Evolutionary conservation across 2,797 vertebrate species (phyloP).

Genomic region (Discoglossus pictus): DNA sequence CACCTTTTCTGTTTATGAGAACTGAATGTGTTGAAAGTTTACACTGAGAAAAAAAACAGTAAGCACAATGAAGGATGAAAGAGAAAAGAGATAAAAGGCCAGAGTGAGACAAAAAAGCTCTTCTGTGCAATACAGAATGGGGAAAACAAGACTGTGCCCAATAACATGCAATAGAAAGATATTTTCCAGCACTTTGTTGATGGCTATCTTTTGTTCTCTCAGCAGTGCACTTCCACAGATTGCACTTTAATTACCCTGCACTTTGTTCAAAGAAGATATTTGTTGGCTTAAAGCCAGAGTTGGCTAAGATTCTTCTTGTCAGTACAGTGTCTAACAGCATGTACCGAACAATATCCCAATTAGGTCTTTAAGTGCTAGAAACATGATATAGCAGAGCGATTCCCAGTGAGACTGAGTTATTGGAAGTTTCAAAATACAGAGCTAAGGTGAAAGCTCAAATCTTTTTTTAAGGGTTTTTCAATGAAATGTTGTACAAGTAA

Average conservation of each 20-base stretch:
- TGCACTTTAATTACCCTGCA: slow-evolving; percentile 69
- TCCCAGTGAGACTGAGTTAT: slow-evolving; percentile 25
- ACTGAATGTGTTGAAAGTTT: slow-evolving; percentile 19
- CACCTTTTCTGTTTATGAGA: background rate
- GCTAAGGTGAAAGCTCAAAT: slow-evolving; percentile 35
- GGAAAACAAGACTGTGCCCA: slow-evolving; percentile 16
- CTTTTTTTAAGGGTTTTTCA: slow-evolving; percentile 35
- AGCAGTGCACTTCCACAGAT: slow-evolving; percentile 31
- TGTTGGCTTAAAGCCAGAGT: slow-evolving; percentile 63
- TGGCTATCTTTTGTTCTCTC: slow-evolving; percentile 62
- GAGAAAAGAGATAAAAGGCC: slow-evolving; percentile 17
- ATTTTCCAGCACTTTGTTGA: slow-evolving; percentile 55
- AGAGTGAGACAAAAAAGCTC: slow-evolving; percentile 34
- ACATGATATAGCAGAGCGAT: slow-evolving; percentile 51
- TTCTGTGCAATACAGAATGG: slow-evolving; percentile 35
- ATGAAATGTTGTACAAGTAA: slow-evolving; percentile 27
- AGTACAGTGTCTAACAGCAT: slow-evolving; percentile 68
- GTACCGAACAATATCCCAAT: slow-evolving; percentile 72
- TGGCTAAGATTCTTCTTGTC: slow-evolving; percentile 69
- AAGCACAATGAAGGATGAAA: slow-evolving; percentile 40
- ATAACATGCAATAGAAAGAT: slow-evolving; percentile 49
- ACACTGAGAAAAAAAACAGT: slow-evolving; percentile 14
- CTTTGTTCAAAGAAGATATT: slow-evolving; percentile 68
- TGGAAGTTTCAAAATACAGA: slow-evolving; percentile 55
- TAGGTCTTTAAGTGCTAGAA: slow-evolving; percentile 68